Conservation (phyloP, 2,113 vertebrate genomes). For the Oncorhynchus nerka region DNA sequence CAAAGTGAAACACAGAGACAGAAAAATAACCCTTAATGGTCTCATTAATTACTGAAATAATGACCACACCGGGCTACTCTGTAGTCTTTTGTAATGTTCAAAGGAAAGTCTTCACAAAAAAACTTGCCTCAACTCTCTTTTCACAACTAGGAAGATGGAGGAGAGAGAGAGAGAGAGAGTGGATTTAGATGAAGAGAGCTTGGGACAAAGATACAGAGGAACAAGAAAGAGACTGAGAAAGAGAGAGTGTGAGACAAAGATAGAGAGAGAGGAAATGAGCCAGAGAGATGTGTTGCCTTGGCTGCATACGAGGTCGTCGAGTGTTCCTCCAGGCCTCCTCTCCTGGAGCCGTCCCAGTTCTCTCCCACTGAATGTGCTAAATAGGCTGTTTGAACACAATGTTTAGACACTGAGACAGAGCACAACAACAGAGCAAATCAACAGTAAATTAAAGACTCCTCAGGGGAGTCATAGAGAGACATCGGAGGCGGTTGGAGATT, state of each 20-base stretch:
- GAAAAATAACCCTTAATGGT: constrained; percentile 46
- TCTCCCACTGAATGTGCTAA: constrained; percentile 44
- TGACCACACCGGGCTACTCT: constrained; percentile 44
- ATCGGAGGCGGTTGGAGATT: constrained; percentile 50
- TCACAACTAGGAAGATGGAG: constrained; percentile 28
- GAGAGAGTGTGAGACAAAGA: background rate
- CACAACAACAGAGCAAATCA: constrained; percentile 61
- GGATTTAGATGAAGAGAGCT: background rate
- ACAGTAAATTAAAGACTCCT: constrained; percentile 58
- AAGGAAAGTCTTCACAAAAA: constrained; percentile 39
- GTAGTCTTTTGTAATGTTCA: constrained; percentile 51
- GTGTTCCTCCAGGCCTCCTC: constrained; percentile 49
- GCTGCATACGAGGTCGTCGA: constrained; percentile 18
- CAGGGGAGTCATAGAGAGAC: constrained; percentile 40
- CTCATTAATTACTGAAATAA: constrained; percentile 67
- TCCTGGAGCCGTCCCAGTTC: constrained; percentile 51
- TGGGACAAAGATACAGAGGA: constrained; percentile 18
- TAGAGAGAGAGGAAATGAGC: background rate
- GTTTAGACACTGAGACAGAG: constrained; percentile 48
- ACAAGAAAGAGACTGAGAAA: background rate
- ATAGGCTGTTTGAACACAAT: constrained; percentile 60
- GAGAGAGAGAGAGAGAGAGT: constrained; percentile 11
- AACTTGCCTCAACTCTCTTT: constrained; percentile 48
- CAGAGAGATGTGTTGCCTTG: constrained; percentile 11
- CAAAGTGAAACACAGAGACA: constrained; percentile 43